Conservation (phyloP, 2,113 vertebrate species). For the Tenrec ecaudatus region DNA sequence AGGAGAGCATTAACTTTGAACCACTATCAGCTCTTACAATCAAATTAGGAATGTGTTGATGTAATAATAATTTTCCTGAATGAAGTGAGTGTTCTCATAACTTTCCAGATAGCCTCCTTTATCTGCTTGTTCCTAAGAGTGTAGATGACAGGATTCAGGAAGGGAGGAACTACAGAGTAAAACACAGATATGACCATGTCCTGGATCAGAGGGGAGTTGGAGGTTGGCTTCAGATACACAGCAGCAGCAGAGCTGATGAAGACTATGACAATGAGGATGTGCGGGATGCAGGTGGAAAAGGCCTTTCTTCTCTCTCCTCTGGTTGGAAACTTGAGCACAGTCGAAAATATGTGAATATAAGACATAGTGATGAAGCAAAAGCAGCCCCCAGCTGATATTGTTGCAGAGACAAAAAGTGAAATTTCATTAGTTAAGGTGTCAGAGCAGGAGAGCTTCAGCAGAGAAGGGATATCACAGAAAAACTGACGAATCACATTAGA, state of each 20-base stretch:
- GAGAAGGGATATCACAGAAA: constrained; percentile 55
- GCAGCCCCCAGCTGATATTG: not conserved
- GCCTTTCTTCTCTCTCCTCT: no score
- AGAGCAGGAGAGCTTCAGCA: constrained; percentile 59
- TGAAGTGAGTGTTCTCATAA: not conserved
- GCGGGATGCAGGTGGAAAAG: not conserved
- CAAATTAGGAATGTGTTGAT: no score
- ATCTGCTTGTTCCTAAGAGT: not conserved
- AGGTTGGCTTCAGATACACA: constrained; percentile 34
- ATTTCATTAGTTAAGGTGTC: not conserved
- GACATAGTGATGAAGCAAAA: not conserved
- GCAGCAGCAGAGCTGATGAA: not conserved
- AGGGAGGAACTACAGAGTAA: no score
- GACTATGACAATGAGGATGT: not conserved
- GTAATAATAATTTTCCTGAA: not conserved
- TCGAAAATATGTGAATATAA: not conserved
- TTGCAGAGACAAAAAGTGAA: not conserved
- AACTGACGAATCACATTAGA: constrained; percentile 25
- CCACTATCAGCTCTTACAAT: no score
- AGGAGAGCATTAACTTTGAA: no score
- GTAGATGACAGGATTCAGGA: no score
- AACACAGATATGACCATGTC: constrained; percentile 27
- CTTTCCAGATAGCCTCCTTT: constrained; percentile 18
- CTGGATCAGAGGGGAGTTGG: not conserved
- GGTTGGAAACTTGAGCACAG: not conserved